Evolutionary conservation across 2,797 vertebrate genomes (phyloP).

Genomic region (Brachyrhaphis roseni): DNA sequence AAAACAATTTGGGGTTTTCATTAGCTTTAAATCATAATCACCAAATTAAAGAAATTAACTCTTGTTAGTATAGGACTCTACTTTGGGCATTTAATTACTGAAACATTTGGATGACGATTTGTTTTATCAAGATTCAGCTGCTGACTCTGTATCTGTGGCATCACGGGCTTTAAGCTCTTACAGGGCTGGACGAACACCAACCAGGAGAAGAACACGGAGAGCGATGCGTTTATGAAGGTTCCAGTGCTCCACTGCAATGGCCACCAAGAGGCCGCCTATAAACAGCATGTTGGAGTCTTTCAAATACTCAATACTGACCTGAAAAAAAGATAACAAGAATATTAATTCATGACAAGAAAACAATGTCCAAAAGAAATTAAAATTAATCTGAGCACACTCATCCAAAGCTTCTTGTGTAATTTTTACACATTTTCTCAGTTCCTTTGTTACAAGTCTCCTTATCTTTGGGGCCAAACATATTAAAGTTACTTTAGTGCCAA

Average conservation of each 20-base stretch:
- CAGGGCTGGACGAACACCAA: conserved; percentile 91
- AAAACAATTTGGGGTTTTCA: neutral
- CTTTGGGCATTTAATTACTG: neutral
- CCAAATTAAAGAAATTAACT: neutral
- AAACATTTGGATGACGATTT: neutral
- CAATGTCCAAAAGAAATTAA: neutral
- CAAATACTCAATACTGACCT: conserved; percentile 90
- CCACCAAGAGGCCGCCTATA: conserved; percentile 90
- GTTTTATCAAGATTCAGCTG: neutral
- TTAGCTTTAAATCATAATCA: neutral
- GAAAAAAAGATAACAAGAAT: conserved; percentile 46
- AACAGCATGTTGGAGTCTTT: conserved; percentile 94
- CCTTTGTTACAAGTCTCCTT: neutral
- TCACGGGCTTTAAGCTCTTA: conserved; percentile 74
- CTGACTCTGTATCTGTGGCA: neutral
- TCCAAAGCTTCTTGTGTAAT: neutral
- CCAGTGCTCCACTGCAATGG: conserved; percentile 91
- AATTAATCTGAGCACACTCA: neutral
- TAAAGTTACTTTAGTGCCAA: neutral
- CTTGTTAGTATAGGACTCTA: neutral
- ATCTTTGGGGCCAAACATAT: neutral
- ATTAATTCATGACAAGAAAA: conserved; percentile 1
- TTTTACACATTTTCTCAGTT: neutral
- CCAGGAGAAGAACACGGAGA: conserved; percentile 85
- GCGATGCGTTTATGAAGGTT: conserved; percentile 94